A percentile compares a stretch with the other conserved stretches of the same genome.
phyloP scores from a whole-genome alignment of 2,113 vertebrate species.

The Gavia stellata region DNA sequence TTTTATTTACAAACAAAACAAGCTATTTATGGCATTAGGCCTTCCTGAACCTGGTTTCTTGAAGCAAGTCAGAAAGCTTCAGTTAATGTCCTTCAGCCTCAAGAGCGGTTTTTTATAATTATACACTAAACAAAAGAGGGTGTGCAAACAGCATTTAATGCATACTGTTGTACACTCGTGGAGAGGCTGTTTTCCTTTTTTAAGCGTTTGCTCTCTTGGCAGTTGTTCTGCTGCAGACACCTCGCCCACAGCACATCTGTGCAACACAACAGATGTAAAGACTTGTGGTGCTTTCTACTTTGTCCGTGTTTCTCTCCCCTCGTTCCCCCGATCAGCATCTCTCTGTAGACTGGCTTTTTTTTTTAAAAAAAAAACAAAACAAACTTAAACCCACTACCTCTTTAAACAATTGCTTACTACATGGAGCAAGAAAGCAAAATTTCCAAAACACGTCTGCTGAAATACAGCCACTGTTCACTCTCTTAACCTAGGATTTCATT shows the following conservation, averaged over 20 bases:
- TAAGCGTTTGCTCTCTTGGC: not conserved
- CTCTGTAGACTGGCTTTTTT: not conserved
- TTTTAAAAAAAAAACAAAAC: no score
- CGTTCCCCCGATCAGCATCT: not conserved
- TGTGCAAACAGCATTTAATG: not conserved
- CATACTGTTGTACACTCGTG: not conserved
- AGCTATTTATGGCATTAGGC: not conserved
- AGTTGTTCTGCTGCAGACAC: not conserved
- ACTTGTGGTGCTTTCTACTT: not conserved
- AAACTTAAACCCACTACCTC: not conserved
- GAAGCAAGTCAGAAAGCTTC: not conserved
- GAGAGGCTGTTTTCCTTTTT: not conserved
- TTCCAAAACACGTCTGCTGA: not conserved
- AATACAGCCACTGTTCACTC: not conserved
- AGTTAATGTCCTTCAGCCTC: not conserved
- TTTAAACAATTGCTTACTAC: not conserved
- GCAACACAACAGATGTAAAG: not conserved
- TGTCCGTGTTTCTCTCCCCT: rapidly evolving
- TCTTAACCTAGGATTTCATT: no score
- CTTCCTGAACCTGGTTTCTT: not conserved
- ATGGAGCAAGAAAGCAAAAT: not conserved
- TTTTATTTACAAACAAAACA: not conserved
- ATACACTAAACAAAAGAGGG: not conserved
- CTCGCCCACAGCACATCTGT: not conserved
- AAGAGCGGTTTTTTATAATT: not conserved